These are phyloP conservation scores for Sinhomidia bicolor DNA, from an alignment of 2,888 invertebrate species.

Conservation along the genomic window DNA sequence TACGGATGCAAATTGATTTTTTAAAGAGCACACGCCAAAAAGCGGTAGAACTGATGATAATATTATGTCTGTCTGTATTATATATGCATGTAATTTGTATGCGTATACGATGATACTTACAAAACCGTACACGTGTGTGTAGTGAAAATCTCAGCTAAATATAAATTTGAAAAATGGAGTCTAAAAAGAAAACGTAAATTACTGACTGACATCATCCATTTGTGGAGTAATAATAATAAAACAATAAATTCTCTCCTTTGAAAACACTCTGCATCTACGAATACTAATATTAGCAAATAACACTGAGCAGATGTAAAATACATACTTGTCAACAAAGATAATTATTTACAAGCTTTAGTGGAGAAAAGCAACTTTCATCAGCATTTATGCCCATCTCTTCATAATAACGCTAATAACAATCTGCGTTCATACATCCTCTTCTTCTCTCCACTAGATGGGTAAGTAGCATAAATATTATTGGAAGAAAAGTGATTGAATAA, in stretches of 20 bases:
- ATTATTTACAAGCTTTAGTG: slow-evolving; percentile 65
- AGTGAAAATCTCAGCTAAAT: neutral
- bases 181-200: slow-evolving; percentile 46
- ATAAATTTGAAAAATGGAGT: slow-evolving; percentile 14
- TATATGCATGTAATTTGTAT: neutral
- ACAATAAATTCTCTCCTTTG: slow-evolving; percentile 27
- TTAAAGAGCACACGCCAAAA: slow-evolving; percentile 1
- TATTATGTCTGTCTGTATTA: no score
- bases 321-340: slow-evolving; percentile 61
- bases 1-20: neutral
- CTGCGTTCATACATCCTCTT: neutral
- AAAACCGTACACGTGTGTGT: slow-evolving; percentile 23
- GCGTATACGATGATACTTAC: neutral
- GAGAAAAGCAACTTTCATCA: slow-evolving; percentile 61
- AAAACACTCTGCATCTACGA: slow-evolving; percentile 37
- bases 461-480: slow-evolving; percentile 59
- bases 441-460: neutral
- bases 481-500: slow-evolving; percentile 50
- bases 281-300: slow-evolving; percentile 51
- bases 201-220: slow-evolving; percentile 62
- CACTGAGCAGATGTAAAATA: slow-evolving; percentile 55
- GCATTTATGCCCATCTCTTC: neutral
- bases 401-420: neutral
- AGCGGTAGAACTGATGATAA: no score
- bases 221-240: slow-evolving; percentile 57